phyloP scores from a whole-genome alignment of 1,140 invertebrate species.

The Drosophila oshimai region DNA sequence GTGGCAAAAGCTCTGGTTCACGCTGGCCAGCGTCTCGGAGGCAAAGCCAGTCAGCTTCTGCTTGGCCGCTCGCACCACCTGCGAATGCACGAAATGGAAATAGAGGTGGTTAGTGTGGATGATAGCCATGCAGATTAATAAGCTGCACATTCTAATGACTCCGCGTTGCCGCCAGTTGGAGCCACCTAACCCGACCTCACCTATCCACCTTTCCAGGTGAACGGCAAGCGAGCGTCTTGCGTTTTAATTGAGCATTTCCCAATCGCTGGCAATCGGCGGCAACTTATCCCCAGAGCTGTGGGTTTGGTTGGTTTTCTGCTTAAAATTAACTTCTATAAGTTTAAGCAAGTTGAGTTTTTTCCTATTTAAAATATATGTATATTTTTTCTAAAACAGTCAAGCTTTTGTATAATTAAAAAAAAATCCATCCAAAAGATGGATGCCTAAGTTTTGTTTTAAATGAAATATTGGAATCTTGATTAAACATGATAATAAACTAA shows the following conservation, averaged over 20 bases:
- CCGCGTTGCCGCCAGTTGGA: background rate
- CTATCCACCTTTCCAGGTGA: conserved; percentile 40
- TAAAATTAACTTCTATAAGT: background rate
- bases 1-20: conserved; percentile 52
- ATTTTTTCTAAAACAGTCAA: no score
- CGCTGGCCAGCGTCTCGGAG: conserved; percentile 32
- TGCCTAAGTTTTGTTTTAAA: no score
- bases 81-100: conserved; percentile 6
- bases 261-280: conserved; percentile 35
- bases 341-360: no score
- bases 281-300: conserved; percentile 12
- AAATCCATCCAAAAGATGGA: no score
- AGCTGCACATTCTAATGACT: conserved; percentile 62
- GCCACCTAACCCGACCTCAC: conserved; percentile 27
- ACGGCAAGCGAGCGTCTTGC: conserved; percentile 32
- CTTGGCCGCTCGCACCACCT: conserved; percentile 57
- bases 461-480: no score
- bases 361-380: no score
- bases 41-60: conserved; percentile 56
- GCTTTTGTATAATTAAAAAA: no score
- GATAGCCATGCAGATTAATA: conserved; percentile 32
- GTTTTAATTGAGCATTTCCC: conserved; percentile 67
- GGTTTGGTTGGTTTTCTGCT: background rate
- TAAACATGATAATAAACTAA: no score
- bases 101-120: conserved; percentile 3